Conservation (phyloP, 2,888 invertebrate genomes). For the Noctua janthe region DNA sequence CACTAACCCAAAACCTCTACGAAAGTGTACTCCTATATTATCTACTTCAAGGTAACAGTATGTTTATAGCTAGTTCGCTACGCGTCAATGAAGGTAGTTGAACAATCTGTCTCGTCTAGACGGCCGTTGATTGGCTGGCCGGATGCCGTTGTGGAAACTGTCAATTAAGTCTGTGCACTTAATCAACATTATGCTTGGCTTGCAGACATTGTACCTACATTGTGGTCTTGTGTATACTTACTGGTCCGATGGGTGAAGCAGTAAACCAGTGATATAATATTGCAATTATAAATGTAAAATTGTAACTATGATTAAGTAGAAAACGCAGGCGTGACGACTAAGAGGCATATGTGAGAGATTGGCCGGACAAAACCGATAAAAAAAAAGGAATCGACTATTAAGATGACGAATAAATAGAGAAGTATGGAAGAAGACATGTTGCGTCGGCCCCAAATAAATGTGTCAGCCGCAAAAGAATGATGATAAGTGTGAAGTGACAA, state of each 20-base stretch:
- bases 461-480: too few species aligned
- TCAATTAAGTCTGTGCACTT: constrained; percentile 45
- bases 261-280: not conserved
- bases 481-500: too few species aligned
- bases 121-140: constrained; percentile 43
- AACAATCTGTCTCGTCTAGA: constrained; percentile 44
- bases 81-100: constrained; percentile 37
- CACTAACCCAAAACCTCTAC: too few species aligned
- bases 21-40: not conserved
- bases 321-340: too few species aligned
- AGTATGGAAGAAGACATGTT: not conserved
- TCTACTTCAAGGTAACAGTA: constrained; percentile 4
- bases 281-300: not conserved
- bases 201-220: constrained; percentile 9
- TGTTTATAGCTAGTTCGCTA: constrained; percentile 2
- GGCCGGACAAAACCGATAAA: too few species aligned
- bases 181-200: constrained; percentile 54
- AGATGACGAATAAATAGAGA: not conserved
- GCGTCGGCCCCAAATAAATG: not conserved
- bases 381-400: not conserved
- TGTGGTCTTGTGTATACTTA: constrained; percentile 13
- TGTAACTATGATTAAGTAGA: too few species aligned
- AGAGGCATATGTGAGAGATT: too few species aligned
- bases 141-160: constrained; percentile 35
- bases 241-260: not conserved